A percentile compares a stretch with the other conserved stretches of the same genome.
Evolutionary conservation across 53 echinoderm and acorn worm species (phyloP).

Genomic region (Actinopyga echinites): DNA sequence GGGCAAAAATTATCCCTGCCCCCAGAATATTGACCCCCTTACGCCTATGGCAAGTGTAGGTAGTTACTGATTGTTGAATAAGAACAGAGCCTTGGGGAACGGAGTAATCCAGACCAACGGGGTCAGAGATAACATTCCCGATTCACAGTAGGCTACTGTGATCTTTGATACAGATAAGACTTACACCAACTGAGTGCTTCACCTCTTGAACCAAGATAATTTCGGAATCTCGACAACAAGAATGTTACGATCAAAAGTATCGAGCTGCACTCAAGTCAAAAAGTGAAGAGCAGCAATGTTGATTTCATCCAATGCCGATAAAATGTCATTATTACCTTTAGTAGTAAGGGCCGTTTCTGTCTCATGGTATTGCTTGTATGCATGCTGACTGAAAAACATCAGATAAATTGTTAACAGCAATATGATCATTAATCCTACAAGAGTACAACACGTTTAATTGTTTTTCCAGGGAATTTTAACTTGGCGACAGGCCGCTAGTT

Average conservation of each 20-base stretch:
- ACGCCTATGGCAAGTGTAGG: no score
- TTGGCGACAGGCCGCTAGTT: no score
- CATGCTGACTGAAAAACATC: conserved; percentile 50
- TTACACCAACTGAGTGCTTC: no score
- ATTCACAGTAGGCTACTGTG: conserved; percentile 47
- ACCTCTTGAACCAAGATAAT: no score
- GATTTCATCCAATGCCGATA: conserved; percentile 43
- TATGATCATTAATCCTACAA: no score
- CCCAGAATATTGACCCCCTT: no score
- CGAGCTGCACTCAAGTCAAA: conserved; percentile 49
- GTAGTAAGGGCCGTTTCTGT: conserved; percentile 46
- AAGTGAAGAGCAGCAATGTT: conserved; percentile 25
- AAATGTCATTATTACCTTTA: conserved; percentile 35
- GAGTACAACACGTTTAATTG: conserved; percentile 2
- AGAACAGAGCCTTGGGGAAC: no score
- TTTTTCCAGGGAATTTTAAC: conserved; percentile 19
- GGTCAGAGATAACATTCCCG: background rate
- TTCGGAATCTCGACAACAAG: no score
- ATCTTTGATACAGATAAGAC: conserved; percentile 44
- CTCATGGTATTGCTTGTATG: no score
- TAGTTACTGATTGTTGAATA: no score
- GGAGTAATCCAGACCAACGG: no score
- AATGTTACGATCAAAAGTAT: conserved; percentile 44
- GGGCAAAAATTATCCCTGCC: no score
- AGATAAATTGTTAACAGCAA: background rate